Evolutionary conservation across 2,113 vertebrate species (phyloP).

Genomic region (Gymnobelideus leadbeateri): DNA sequence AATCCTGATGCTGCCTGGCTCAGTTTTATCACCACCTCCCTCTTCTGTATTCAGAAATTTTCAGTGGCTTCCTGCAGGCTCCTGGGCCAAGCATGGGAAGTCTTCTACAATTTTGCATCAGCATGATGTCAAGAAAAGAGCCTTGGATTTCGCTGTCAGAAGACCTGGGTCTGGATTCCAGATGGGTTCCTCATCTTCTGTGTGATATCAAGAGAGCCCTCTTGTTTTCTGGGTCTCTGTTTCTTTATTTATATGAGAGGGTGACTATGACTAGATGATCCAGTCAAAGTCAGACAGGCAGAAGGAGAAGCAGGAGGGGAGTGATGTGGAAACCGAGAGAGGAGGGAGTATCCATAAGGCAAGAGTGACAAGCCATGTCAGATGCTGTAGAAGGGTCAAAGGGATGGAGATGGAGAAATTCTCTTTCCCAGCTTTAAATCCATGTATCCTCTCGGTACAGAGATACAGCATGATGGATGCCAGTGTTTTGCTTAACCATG

Average conservation of each 20-base stretch:
- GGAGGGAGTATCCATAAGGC: background rate
- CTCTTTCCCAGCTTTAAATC: background rate
- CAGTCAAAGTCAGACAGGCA: background rate
- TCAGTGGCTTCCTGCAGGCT: background rate
- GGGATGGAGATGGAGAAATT: background rate
- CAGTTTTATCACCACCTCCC: rapidly evolving
- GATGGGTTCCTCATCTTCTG: background rate
- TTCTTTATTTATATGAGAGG: background rate
- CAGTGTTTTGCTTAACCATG: background rate
- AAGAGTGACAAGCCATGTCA: too few relatives aligned
- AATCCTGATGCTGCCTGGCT: background rate
- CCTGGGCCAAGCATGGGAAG: background rate
- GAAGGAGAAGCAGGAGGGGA: background rate
- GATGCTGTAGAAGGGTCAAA: background rate
- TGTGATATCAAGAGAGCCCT: background rate
- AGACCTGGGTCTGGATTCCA: background rate
- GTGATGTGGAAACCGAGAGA: background rate
- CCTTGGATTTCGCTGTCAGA: background rate
- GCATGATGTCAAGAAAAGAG: background rate
- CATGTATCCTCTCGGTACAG: background rate
- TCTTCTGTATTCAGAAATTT: background rate
- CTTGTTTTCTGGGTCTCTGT: background rate
- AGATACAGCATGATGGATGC: too few relatives aligned
- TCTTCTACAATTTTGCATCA: background rate
- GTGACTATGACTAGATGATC: background rate